Percentiles rank a stretch among this genome's conserved stretches.
These are phyloP conservation scores for Microcebus griseorufus DNA, from an alignment of 2,113 vertebrate species.

Conservation along the genomic window DNA sequence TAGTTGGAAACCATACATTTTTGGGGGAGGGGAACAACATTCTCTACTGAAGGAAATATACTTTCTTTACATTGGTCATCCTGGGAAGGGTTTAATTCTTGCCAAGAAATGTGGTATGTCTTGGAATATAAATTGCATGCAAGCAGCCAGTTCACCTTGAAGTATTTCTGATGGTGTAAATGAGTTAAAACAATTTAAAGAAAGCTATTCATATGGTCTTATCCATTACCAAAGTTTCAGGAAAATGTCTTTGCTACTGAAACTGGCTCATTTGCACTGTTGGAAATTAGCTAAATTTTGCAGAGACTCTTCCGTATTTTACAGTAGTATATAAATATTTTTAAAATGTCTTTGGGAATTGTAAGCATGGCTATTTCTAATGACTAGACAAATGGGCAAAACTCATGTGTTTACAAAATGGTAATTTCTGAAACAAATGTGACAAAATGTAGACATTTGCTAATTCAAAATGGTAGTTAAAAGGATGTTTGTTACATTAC, in stretches of 20 bases:
- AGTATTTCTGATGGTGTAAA: not conserved
- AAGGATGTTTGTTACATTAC: not conserved
- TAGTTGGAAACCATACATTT: not conserved
- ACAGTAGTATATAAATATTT: not conserved
- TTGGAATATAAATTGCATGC: not conserved
- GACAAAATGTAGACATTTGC: not conserved
- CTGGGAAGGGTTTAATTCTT: not conserved
- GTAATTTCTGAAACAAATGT: not conserved
- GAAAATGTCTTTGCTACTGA: not conserved
- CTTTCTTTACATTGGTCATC: not conserved
- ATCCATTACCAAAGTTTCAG: not conserved
- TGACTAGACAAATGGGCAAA: not conserved
- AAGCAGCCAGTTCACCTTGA: not conserved
- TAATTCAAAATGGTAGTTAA: not conserved
- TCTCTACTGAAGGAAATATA: not conserved
- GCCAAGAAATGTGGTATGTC: not conserved
- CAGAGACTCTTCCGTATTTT: not conserved
- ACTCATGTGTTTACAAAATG: not conserved
- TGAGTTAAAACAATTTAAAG: not conserved
- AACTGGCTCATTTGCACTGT: not conserved
- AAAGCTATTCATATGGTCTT: not conserved
- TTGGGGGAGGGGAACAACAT: not conserved
- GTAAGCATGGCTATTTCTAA: not conserved
- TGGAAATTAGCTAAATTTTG: not conserved
- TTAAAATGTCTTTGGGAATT: not conserved